Evolutionary conservation across 2,797 vertebrate species (phyloP).

Genomic region (Streptopelia turtur): DNA sequence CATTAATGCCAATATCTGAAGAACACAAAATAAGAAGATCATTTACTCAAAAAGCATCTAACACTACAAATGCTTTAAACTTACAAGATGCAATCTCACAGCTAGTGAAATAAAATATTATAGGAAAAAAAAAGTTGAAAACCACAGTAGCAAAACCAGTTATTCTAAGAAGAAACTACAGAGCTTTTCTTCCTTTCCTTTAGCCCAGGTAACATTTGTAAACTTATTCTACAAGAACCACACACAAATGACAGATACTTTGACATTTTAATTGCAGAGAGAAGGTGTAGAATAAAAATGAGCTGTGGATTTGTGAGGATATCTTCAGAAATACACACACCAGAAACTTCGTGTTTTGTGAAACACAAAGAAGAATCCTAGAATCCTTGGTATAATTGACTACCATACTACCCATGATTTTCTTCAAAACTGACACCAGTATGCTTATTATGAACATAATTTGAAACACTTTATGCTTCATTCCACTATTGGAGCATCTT

Average conservation of each 20-base stretch:
- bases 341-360: background rate
- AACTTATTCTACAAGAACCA: background rate
- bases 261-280: background rate
- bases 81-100: background rate
- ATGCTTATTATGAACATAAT: background rate
- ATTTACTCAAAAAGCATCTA: background rate
- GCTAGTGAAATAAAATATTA: background rate
- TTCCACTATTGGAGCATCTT: background rate
- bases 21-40: background rate
- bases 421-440: background rate
- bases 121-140: background rate
- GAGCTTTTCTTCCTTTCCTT: background rate
- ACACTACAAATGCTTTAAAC: background rate
- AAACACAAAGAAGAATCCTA: background rate
- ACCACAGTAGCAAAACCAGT: background rate
- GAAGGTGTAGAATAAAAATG: background rate
- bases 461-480: background rate
- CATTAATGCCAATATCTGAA: background rate
- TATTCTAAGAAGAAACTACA: background rate
- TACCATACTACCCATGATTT: rapidly evolving
- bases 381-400: background rate
- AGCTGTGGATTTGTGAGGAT: background rate
- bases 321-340: background rate
- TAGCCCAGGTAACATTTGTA: background rate
- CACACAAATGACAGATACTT: background rate